Conservation (phyloP, 2,888 invertebrate genomes). For the Theodoxus fluviatilis region DNA sequence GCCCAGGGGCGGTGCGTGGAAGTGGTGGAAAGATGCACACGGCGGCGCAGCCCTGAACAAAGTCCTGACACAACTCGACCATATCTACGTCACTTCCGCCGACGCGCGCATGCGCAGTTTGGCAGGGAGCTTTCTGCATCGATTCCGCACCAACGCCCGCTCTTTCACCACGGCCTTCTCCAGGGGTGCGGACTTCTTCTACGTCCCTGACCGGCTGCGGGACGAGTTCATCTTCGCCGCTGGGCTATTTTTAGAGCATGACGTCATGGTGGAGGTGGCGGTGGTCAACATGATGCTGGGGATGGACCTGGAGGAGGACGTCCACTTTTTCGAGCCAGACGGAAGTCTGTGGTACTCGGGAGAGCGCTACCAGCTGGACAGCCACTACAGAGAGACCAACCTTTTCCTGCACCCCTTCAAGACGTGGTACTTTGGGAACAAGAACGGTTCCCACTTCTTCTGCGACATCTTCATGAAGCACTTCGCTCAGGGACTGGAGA, state of each 20-base stretch:
- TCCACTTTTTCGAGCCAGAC: no score
- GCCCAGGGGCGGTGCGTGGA: no score
- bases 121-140: no score
- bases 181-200: conserved; percentile 10
- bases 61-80: neutral
- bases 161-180: neutral
- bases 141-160: neutral
- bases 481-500: no score
- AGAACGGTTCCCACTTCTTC: no score
- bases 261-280: conserved; percentile 11
- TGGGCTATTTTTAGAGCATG: neutral
- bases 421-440: no score
- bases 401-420: no score
- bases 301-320: neutral
- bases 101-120: neutral
- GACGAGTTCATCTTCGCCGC: neutral
- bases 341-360: no score
- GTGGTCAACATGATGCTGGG: conserved; percentile 9
- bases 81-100: neutral
- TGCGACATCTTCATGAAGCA: no score
- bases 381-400: no score
- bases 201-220: conserved; percentile 3
- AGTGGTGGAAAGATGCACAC: neutral
- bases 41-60: conserved; percentile 9
- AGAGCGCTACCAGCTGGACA: no score